Base-by-base conservation (phyloP, 2,797 vertebrate species). In the Pampus argenteus region DNA sequence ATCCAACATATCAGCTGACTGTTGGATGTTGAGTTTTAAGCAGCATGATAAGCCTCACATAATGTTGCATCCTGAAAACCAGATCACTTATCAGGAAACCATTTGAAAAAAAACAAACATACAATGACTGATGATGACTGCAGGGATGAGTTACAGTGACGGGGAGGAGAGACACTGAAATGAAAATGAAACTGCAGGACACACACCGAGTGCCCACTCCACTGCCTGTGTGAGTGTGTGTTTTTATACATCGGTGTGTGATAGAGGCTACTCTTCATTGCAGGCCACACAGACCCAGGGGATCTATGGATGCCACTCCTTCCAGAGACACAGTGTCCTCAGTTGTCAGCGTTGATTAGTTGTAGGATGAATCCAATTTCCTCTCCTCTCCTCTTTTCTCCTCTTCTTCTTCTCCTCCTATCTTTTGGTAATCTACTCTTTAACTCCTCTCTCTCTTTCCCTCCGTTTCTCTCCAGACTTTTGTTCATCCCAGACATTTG, bases 261-360 rank as follows among this genome's bases (percentile, higher is more conserved):
- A 74, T 42, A 44, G 42, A 76, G 22, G 51, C 20, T 50, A 13
- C 22, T 76, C 62, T 69, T 62, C 40, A 47, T 60, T 55, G 66
- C 63, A 36, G 52, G 56, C 9, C 59, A 22, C 44, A 14, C 22
- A 63, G 68, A 76, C 86, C 65, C 70, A 20, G 15, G 51, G 74
- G 76, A 86, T 56, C 61, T 20, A 28, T 71, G 69, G 61, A 66
- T 55, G 68, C 49, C 66, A 54, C 48, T 79, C 66, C 67, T 74
- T 48, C 29, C 56, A 49, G 48, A 74, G 73, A 79, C 67, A 49
- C 28, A 34, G 44, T 71, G 74, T 61, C 80, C 69, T 74, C 52
- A 68, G 47, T 79, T 86, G 75, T 87, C 78, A 84, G 64, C 59
- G 82, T 77, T 91, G 74, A 91, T 91, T 82, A 85, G 66, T 31